A percentile compares a stretch with the other conserved stretches of the same genome.
phyloP scores from a whole-genome alignment of 2,797 vertebrate genomes.

The Hirundo rustica region DNA sequence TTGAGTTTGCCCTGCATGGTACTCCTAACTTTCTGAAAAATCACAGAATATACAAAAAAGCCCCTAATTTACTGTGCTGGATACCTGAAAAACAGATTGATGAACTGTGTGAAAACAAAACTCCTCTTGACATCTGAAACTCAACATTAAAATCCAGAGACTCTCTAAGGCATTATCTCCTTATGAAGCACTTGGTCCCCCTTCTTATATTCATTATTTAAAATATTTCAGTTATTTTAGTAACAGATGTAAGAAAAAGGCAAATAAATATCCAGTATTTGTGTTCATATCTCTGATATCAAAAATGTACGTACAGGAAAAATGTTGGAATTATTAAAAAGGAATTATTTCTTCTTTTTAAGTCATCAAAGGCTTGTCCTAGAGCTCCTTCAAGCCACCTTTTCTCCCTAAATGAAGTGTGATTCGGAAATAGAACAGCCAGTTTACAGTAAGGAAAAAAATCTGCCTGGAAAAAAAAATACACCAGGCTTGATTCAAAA shows the following conservation, averaged over 20 bases:
- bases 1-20: not conserved
- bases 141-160: not conserved
- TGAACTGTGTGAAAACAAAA: not conserved
- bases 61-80: not conserved
- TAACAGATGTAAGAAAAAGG: not conserved
- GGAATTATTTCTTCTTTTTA: not conserved
- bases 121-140: not conserved
- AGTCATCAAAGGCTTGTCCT: not conserved
- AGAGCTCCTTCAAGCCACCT: not conserved
- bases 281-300: not conserved
- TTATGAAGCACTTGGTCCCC: not conserved
- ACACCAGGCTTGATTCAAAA: conserved; percentile 32
- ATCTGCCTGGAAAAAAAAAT: conserved; percentile 53
- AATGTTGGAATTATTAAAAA: not conserved
- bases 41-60: not conserved
- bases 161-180: not conserved
- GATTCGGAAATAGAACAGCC: conserved; percentile 35
- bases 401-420: conserved; percentile 22
- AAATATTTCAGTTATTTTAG: not conserved
- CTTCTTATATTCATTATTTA: not conserved
- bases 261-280: not conserved
- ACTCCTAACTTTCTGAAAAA: not conserved
- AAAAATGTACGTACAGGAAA: not conserved
- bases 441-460: conserved; percentile 52
- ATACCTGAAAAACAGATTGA: not conserved